These are phyloP conservation scores for Pseudocheirus occidentalis DNA, from an alignment of 2,797 vertebrate species.

Conservation along the genomic window DNA sequence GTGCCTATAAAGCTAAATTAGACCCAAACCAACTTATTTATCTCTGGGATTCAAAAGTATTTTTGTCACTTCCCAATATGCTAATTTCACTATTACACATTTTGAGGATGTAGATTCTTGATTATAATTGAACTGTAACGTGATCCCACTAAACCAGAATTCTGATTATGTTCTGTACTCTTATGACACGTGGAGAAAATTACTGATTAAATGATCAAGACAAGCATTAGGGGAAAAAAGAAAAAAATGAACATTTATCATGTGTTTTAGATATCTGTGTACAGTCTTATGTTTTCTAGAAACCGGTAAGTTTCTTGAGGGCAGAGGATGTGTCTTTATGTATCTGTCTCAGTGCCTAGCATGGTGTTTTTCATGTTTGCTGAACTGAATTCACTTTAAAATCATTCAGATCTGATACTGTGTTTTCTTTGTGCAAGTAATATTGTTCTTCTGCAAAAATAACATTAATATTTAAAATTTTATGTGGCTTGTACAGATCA, in stretches of 20 bases:
- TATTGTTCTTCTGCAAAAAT: not conserved
- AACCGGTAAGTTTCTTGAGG: not conserved
- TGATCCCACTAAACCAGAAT: not conserved
- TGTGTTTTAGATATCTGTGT: not conserved
- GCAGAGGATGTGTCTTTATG: not conserved
- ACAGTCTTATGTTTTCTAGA: not conserved
- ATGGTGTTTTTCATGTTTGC: not conserved
- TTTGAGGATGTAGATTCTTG: not conserved
- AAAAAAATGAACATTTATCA: not conserved
- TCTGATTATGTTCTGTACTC: too few species aligned
- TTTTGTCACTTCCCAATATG: not conserved
- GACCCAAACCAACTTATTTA: not conserved
- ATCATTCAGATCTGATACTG: not conserved
- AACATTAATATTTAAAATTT: not conserved
- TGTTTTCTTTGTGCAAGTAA: not conserved
- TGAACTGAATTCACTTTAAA: not conserved
- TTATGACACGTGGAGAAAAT: not conserved
- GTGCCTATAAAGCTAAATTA: not conserved
- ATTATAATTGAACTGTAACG: not conserved
- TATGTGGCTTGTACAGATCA: not conserved
- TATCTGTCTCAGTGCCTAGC: not conserved
- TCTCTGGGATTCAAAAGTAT: not conserved
- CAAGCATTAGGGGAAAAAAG: not conserved
- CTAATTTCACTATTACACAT: not conserved
- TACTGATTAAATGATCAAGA: not conserved